Conservation (phyloP, 1,140 invertebrate species). For the Himalopsyche phryganea region DNA sequence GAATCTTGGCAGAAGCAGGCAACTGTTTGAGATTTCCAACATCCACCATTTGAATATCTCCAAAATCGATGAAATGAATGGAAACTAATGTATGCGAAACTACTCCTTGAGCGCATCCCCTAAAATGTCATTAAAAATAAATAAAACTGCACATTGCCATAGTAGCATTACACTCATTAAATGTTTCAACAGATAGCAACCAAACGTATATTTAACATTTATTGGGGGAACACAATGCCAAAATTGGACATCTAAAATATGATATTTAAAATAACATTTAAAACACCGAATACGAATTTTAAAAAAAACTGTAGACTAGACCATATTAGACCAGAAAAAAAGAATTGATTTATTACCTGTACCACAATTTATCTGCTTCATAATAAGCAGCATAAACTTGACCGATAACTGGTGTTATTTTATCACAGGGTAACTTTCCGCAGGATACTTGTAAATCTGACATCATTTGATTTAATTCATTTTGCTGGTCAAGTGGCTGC, state of each 20-base stretch:
- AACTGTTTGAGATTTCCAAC: slow-evolving; percentile 24
- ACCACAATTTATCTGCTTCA: slow-evolving; percentile 53
- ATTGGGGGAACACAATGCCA: too few relatives aligned
- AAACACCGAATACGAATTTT: too few relatives aligned
- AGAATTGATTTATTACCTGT: slow-evolving; percentile 58
- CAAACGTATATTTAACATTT: too few relatives aligned
- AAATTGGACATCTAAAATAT: too few relatives aligned
- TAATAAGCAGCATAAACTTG: slow-evolving; percentile 57
- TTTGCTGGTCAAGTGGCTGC: slow-evolving; percentile 42
- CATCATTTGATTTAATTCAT: slow-evolving; percentile 52
- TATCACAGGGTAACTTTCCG: slow-evolving; percentile 41
- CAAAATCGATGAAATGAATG: slow-evolving; percentile 50
- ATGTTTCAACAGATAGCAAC: too few relatives aligned
- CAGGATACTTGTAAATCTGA: slow-evolving; percentile 50
- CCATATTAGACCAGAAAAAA: neutral
- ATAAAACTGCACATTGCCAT: neutral
- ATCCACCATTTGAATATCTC: slow-evolving; percentile 43
- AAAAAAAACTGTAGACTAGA: too few relatives aligned
- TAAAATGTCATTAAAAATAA: slow-evolving; percentile 26
- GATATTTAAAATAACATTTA: too few relatives aligned
- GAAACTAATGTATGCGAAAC: slow-evolving; percentile 45
- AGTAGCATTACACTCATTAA: too few relatives aligned
- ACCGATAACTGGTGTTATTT: slow-evolving; percentile 41
- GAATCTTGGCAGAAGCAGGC: slow-evolving; percentile 40
- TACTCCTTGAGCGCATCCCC: slow-evolving; percentile 42